Evolutionary conservation across 37 sponge, comb jelly and placozoan genomes (phyloP).

Genomic region (Crambe crambe): DNA sequence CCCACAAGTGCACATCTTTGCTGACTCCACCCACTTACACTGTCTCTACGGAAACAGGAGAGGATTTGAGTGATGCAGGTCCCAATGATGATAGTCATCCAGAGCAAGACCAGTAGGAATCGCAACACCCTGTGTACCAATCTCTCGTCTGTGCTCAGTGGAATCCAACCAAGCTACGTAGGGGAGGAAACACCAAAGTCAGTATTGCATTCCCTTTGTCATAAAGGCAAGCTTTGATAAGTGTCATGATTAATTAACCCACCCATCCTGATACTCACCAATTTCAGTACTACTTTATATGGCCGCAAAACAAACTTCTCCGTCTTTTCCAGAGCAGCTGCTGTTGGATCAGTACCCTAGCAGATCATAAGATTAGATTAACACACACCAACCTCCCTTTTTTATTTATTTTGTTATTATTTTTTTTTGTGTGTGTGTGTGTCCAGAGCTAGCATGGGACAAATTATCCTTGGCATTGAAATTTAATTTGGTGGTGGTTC

Average conservation of each 20-base stretch:
- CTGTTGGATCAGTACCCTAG: constrained; percentile 48
- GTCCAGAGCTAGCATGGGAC: no score
- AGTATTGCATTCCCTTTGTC: no score
- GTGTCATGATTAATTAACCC: not conserved
- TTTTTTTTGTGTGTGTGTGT: no score
- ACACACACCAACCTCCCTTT: no score
- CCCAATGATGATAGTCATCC: constrained; percentile 21
- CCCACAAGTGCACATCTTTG: no score
- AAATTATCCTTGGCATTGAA: no score
- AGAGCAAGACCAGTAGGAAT: constrained; percentile 4
- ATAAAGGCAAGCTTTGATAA: not conserved
- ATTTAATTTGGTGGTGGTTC: no score
- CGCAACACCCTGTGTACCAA: not conserved
- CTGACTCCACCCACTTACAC: constrained; percentile 23
- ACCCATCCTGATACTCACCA: constrained; percentile 36
- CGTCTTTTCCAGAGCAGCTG: constrained; percentile 49
- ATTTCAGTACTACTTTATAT: constrained; percentile 27
- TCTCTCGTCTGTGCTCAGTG: constrained; percentile 12
- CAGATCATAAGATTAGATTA: no score
- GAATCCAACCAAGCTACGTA: constrained; percentile 53
- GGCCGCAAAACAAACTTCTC: constrained; percentile 53
- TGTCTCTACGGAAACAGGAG: constrained; percentile 58
- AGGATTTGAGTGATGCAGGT: constrained; percentile 54
- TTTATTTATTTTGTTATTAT: no score
- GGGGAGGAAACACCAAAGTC: not conserved